A percentile compares a stretch with the other conserved stretches of the same genome.
These are phyloP conservation scores for Zingel zingel DNA, from an alignment of 2,113 vertebrate genomes.

Conservation along the genomic window DNA sequence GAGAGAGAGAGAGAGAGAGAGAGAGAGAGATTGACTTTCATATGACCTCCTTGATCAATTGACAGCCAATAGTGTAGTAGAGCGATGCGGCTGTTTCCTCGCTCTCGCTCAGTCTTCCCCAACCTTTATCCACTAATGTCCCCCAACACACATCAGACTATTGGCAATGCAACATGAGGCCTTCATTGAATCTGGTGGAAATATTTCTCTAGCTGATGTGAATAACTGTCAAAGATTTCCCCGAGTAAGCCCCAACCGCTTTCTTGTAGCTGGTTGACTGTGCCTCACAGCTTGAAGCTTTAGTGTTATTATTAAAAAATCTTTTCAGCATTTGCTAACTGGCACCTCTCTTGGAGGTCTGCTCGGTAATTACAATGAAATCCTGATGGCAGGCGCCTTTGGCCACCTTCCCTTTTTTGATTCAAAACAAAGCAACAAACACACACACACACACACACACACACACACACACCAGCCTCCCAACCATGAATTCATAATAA, in stretches of 20 bases:
- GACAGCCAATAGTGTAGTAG: constrained; percentile 71
- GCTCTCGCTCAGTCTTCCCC: constrained; percentile 4
- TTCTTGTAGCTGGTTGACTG: constrained; percentile 3
- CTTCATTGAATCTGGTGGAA: constrained; percentile 1
- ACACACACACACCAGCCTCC: constrained; percentile 17
- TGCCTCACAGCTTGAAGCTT: constrained; percentile 26
- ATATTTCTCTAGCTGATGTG: constrained; percentile 9
- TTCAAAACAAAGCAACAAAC: constrained; percentile 38
- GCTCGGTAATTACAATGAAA: constrained; percentile 51
- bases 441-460: constrained; percentile 14
- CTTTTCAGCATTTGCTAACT: constrained; percentile 27
- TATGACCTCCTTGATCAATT: constrained; percentile 83
- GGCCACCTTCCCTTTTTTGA: constrained; percentile 37
- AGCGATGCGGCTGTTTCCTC: constrained; percentile 43
- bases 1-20: constrained; percentile 4
- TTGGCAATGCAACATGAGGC: constrained; percentile 1
- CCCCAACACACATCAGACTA: constrained; percentile 17
- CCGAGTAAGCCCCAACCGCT: not conserved
- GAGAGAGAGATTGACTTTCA: constrained; percentile 75
- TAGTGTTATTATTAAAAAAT: constrained; percentile 18
- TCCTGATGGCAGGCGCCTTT: constrained; percentile 31
- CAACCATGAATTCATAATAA: constrained; percentile 73
- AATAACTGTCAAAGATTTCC: constrained; percentile 19
- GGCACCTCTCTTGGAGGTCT: constrained; percentile 39
- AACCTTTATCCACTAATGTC: not conserved